These are phyloP conservation scores for Takifugu bimaculatus DNA, from an alignment of 2,113 vertebrate species.

Conservation along the genomic window DNA sequence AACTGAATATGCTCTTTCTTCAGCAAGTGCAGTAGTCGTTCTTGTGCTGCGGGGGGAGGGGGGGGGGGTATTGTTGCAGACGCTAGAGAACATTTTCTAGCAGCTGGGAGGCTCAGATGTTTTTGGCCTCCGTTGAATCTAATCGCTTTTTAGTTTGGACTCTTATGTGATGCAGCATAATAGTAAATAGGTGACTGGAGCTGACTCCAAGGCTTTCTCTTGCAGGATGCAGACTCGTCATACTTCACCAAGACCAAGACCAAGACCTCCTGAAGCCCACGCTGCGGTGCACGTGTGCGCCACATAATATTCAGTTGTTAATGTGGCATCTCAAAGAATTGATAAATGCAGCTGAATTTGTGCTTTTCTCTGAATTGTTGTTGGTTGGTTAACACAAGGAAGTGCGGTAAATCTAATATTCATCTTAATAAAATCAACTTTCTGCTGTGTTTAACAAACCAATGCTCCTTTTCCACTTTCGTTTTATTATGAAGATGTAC, in stretches of 20 bases:
- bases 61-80: slow-evolving; percentile 17
- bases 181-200: too few relatives aligned
- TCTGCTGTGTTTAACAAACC: slow-evolving; percentile 5
- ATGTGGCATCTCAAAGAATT: neutral
- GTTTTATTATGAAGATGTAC: slow-evolving; percentile 69
- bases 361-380: neutral
- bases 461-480: slow-evolving; percentile 35
- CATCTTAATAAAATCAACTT: neutral
- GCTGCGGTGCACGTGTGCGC: neutral
- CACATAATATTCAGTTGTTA: neutral
- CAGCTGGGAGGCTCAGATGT: slow-evolving; percentile 40
- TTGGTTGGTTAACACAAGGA: too few relatives aligned
- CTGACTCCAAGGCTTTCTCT: slow-evolving; percentile 11
- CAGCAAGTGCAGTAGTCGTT: slow-evolving; percentile 19
- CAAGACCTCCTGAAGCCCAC: slow-evolving; percentile 60
- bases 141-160: slow-evolving; percentile 5
- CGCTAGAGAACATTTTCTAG: slow-evolving; percentile 31
- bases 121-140: slow-evolving; percentile 53
- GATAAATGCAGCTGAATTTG: neutral
- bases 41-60: neutral
- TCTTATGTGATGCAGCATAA: neutral
- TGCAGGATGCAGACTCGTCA: slow-evolving; percentile 84
- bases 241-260: slow-evolving; percentile 76
- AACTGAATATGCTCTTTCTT: neutral
- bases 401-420: too few relatives aligned